These are phyloP conservation scores for Chromoteleia sp. DNA, from an alignment of 2,888 invertebrate genomes.

Conservation along the genomic window DNA sequence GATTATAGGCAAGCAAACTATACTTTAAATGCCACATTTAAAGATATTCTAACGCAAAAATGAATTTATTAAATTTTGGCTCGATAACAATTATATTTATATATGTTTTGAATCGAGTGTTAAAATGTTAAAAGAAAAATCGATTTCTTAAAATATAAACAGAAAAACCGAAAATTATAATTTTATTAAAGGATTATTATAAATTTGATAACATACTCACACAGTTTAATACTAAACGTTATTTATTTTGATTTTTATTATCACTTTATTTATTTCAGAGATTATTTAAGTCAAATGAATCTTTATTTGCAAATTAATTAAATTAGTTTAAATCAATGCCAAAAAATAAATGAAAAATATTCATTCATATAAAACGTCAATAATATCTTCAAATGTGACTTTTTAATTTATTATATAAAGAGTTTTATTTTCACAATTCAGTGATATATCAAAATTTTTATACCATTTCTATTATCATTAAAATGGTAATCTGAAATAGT, in stretches of 20 bases:
- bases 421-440: constrained; percentile 7
- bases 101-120: too few species aligned
- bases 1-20: constrained; percentile 45
- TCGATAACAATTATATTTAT: too few species aligned
- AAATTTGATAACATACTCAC: background rate
- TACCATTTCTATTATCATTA: too few species aligned
- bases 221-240: background rate
- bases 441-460: background rate
- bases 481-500: too few species aligned
- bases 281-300: too few species aligned
- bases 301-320: too few species aligned
- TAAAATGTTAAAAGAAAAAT: too few species aligned
- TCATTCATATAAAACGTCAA: background rate
- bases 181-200: too few species aligned
- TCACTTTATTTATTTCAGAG: constrained; percentile 2
- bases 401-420: constrained; percentile 21
- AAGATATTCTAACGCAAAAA: constrained; percentile 16
- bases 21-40: constrained; percentile 29
- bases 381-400: constrained; percentile 21
- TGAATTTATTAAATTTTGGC: background rate
- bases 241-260: constrained; percentile 18
- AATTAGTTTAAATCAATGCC: too few species aligned
- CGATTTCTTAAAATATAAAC: too few species aligned
- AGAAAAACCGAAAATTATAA: too few species aligned
- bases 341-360: background rate